Conservation (phyloP, 1,140 invertebrate species). For the Drosophila baimaii region DNA sequence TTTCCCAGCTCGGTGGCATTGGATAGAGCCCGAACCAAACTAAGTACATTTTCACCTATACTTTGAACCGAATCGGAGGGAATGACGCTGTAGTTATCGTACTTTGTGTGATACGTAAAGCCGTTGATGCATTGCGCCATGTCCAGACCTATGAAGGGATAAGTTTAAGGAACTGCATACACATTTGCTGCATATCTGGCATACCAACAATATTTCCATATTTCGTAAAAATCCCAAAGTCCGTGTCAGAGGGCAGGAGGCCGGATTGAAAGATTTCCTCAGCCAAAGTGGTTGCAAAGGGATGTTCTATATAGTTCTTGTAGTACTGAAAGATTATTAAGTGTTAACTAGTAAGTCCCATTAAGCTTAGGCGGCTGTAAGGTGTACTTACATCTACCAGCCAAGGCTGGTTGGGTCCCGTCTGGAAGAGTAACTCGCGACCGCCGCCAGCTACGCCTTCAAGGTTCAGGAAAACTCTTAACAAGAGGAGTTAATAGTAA, state of each 20-base stretch:
- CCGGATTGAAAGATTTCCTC: constrained; percentile 94
- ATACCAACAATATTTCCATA: constrained; percentile 85
- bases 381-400: constrained; percentile 88
- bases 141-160: not conserved
- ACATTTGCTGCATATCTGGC: not conserved
- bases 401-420: constrained; percentile 95
- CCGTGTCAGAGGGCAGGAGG: constrained; percentile 94
- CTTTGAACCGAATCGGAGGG: constrained; percentile 91
- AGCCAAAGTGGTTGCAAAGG: constrained; percentile 91
- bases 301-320: constrained; percentile 90
- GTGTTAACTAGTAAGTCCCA: constrained; percentile 48
- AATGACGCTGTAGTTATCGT: constrained; percentile 90
- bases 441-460: constrained; percentile 97
- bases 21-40: constrained; percentile 87
- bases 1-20: constrained; percentile 86
- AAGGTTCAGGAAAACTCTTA: constrained; percentile 94
- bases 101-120: constrained; percentile 95
- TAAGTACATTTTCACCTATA: constrained; percentile 91
- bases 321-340: constrained; percentile 88
- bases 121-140: constrained; percentile 96
- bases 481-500: constrained; percentile 87
- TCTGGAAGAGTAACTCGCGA: constrained; percentile 96
- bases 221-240: constrained; percentile 92
- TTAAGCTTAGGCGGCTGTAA: constrained; percentile 78
- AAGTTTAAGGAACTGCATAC: not conserved